phyloP scores from a whole-genome alignment of 2,888 invertebrate genomes.

The Drosophila neotestacea region DNA sequence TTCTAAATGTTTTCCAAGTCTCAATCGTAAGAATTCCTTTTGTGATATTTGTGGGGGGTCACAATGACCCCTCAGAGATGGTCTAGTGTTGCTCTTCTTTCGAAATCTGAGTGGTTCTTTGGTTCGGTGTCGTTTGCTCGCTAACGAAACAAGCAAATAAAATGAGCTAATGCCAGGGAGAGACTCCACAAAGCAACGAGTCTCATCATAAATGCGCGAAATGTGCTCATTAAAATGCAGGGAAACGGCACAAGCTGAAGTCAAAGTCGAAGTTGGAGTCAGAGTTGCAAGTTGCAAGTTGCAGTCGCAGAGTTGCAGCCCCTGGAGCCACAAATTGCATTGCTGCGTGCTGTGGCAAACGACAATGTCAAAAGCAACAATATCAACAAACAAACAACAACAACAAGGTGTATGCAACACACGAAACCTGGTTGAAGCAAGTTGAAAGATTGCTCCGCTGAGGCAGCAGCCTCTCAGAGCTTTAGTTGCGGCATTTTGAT shows the following conservation, averaged over 20 bases:
- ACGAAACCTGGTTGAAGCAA: slow-evolving; percentile 37
- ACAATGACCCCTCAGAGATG: slow-evolving; percentile 32
- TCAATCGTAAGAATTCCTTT: slow-evolving; percentile 1
- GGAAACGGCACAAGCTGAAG: slow-evolving; percentile 45
- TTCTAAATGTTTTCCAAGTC: not conserved
- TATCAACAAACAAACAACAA: slow-evolving; percentile 24
- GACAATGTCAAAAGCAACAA: slow-evolving; percentile 49
- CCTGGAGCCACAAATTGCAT: slow-evolving; percentile 72
- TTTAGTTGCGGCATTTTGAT: slow-evolving; percentile 65
- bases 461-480: slow-evolving; percentile 31
- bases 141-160: slow-evolving; percentile 78
- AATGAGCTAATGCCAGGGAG: slow-evolving; percentile 69
- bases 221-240: slow-evolving; percentile 80
- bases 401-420: slow-evolving; percentile 60
- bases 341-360: slow-evolving; percentile 74
- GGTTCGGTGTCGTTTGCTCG: slow-evolving; percentile 59
- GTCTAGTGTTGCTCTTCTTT: slow-evolving; percentile 47
- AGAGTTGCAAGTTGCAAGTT: slow-evolving; percentile 17
- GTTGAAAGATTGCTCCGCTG: slow-evolving; percentile 72
- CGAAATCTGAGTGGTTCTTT: slow-evolving; percentile 61
- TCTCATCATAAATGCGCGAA: slow-evolving; percentile 77
- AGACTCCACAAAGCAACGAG: slow-evolving; percentile 21
- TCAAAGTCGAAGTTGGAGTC: slow-evolving; percentile 3
- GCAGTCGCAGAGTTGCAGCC: slow-evolving; percentile 25
- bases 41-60: slow-evolving; percentile 44